A percentile compares a stretch with the other conserved stretches of the same genome.
These are phyloP conservation scores for Nylanderia fulva DNA, from an alignment of 1,140 invertebrate species.

Conservation along the genomic window DNA sequence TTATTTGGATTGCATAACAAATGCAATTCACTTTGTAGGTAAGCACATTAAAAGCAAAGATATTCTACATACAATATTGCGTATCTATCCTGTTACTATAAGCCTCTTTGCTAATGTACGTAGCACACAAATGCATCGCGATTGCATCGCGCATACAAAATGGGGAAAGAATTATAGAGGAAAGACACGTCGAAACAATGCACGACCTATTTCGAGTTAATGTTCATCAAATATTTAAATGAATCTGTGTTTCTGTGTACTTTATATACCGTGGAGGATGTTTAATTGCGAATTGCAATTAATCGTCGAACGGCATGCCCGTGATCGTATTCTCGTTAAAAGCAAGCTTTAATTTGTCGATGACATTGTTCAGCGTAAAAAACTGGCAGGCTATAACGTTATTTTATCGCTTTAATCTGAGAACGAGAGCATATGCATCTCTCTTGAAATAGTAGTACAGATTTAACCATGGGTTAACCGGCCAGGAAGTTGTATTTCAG, in stretches of 20 bases:
- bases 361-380: background rate
- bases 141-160: background rate
- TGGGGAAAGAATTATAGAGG: background rate
- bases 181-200: background rate
- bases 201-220: background rate
- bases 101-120: background rate
- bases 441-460: conserved; percentile 51
- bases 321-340: background rate
- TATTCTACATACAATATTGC: background rate
- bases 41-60: background rate
- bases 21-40: conserved; percentile 10
- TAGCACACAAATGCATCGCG: background rate
- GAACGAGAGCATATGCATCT: background rate
- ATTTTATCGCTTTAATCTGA: conserved; percentile 21
- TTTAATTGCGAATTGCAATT: background rate
- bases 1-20: background rate
- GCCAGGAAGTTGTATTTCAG: conserved; percentile 54
- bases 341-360: conserved; percentile 24
- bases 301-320: background rate
- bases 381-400: background rate
- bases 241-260: background rate
- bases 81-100: background rate
- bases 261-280: background rate
- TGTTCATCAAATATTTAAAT: background rate
- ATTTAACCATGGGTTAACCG: conserved; percentile 42